Conservation (phyloP, 30 jellyfish, hydroid and myxozoan species). For the Cassiopea andromeda region DNA sequence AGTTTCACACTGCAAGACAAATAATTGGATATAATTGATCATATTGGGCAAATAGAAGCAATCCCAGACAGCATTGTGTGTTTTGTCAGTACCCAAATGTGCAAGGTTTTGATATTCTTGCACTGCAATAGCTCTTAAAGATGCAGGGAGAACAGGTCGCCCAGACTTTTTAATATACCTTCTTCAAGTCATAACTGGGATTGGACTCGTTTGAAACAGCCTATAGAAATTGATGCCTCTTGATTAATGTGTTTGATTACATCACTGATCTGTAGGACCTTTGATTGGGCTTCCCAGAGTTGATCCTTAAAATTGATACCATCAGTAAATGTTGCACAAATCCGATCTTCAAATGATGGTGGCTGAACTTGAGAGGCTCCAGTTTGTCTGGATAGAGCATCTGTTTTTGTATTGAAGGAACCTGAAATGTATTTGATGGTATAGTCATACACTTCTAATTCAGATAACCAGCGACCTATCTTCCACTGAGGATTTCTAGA, state of each 20-base stretch:
- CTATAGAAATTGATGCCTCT: neutral
- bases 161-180: slow-evolving; percentile 42
- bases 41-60: slow-evolving; percentile 48
- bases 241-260: neutral
- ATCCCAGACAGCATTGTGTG: neutral
- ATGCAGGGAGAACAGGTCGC: slow-evolving; percentile 39
- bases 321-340: slow-evolving; percentile 1
- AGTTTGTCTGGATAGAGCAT: slow-evolving; percentile 40
- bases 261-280: neutral
- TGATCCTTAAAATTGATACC: neutral
- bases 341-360: slow-evolving; percentile 16
- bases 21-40: neutral
- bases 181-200: slow-evolving; percentile 27
- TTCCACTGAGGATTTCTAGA: slow-evolving; percentile 38
- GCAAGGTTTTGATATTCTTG: slow-evolving; percentile 23
- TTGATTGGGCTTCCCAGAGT: neutral
- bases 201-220: slow-evolving; percentile 18
- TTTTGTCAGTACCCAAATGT: slow-evolving; percentile 23
- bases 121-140: slow-evolving; percentile 13
- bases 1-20: neutral
- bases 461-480: slow-evolving; percentile 18
- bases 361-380: slow-evolving; percentile 19
- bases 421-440: slow-evolving; percentile 10
- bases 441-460: slow-evolving; percentile 4
- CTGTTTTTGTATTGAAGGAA: slow-evolving; percentile 12